A percentile compares a stretch with the other conserved stretches of the same genome.
Evolutionary conservation across 1,140 invertebrate species (phyloP).

Genomic region (Tribolium madens): DNA sequence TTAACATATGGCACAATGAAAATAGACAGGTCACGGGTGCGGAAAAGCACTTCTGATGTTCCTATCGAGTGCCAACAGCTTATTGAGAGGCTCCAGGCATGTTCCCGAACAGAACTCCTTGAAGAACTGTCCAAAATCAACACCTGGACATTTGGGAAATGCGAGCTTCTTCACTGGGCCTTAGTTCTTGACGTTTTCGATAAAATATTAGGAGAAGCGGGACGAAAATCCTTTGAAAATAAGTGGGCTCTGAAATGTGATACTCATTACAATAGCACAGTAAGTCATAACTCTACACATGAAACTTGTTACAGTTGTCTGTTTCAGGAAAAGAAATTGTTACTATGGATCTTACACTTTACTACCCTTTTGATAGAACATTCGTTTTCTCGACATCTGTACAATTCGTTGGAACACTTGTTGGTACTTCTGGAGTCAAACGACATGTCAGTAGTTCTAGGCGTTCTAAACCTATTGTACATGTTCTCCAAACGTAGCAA

Average conservation of each 20-base stretch:
- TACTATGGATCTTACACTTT: constrained; percentile 85
- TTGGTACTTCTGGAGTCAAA: constrained; percentile 85
- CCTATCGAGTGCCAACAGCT: constrained; percentile 85
- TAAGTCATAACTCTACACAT: constrained; percentile 33
- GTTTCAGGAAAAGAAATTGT: constrained; percentile 78
- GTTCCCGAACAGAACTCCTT: constrained; percentile 78
- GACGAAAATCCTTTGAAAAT: constrained; percentile 73
- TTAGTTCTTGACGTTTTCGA: constrained; percentile 90
- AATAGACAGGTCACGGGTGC: constrained; percentile 87
- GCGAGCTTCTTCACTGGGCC: constrained; percentile 92
- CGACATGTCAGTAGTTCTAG: constrained; percentile 89
- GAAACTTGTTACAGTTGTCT: constrained; percentile 11
- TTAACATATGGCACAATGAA: constrained; percentile 74
- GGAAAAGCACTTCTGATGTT: constrained; percentile 91
- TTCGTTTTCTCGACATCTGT: constrained; percentile 90
- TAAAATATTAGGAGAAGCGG: constrained; percentile 82
- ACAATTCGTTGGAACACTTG: constrained; percentile 92
- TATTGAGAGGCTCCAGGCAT: constrained; percentile 82
- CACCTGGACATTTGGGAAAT: constrained; percentile 92
- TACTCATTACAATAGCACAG: constrained; percentile 69
- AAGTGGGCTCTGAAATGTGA: constrained; percentile 87
- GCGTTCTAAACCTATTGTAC: constrained; percentile 88
- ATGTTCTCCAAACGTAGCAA: constrained; percentile 95
- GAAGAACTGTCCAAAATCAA: constrained; percentile 82
- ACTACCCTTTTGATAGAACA: constrained; percentile 91